Evolutionary conservation across 2,888 invertebrate species (phyloP).

Genomic region (Zygaena filipendulae): DNA sequence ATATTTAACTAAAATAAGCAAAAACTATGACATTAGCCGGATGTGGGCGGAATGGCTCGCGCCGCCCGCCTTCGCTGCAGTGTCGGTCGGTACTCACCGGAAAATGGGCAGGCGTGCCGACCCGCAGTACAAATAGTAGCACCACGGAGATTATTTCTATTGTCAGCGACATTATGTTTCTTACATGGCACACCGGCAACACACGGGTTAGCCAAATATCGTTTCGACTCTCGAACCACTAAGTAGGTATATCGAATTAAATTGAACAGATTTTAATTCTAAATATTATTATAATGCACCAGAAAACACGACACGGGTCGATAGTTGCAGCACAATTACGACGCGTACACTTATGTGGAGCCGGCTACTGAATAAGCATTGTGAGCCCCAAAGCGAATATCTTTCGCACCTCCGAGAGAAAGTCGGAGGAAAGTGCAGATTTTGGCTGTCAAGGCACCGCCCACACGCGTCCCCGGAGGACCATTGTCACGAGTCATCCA

Average conservation of each 20-base stretch:
- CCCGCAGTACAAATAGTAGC: conserved; percentile 45
- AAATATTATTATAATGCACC: too few species aligned
- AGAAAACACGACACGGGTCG: too few species aligned
- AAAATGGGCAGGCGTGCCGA: conserved; percentile 57
- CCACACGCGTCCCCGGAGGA: conserved; percentile 60
- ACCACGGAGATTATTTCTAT: conserved; percentile 38
- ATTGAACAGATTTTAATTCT: too few species aligned
- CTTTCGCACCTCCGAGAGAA: conserved; percentile 68
- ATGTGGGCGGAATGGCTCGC: too few species aligned
- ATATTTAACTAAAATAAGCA: conserved; percentile 50
- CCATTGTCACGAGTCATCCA: conserved; percentile 58
- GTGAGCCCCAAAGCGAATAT: conserved; percentile 60
- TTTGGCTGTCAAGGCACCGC: conserved; percentile 61
- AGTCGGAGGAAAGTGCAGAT: conserved; percentile 67
- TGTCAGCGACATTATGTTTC: conserved; percentile 35
- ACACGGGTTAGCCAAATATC: too few species aligned
- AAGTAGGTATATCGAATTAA: too few species aligned
- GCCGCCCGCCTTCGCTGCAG: conserved; percentile 44
- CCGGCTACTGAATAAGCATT: conserved; percentile 62
- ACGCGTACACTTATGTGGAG: conserved; percentile 62
- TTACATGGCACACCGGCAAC: conserved; percentile 54
- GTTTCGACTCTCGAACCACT: too few species aligned
- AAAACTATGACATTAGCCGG: too few species aligned
- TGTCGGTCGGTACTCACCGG: conserved; percentile 49
- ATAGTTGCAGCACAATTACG: conserved; percentile 44